A percentile compares a stretch with the other conserved stretches of the same genome.
Evolutionary conservation across 2,888 invertebrate species (phyloP).

Genomic region (Acanthosepion esculentum): DNA sequence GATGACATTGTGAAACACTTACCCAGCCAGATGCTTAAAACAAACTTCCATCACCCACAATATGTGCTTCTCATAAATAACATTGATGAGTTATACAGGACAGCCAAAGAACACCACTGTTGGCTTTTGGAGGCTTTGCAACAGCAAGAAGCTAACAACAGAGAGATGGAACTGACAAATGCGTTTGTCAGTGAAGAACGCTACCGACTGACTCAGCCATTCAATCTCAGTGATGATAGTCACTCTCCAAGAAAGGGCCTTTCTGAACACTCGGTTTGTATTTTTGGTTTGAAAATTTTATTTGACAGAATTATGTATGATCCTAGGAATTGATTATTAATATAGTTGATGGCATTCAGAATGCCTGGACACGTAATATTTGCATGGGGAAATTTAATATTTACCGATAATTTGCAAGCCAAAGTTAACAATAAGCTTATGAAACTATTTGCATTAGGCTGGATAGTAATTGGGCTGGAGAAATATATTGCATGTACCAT

Average conservation of each 20-base stretch:
- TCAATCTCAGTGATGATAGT: constrained; percentile 52
- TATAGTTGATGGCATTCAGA: too few species aligned
- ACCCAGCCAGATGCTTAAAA: constrained; percentile 56
- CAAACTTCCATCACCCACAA: constrained; percentile 44
- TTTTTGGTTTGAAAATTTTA: not conserved
- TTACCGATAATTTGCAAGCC: too few species aligned
- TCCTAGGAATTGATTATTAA: too few species aligned
- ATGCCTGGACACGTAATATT: too few species aligned
- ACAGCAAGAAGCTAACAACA: constrained; percentile 66
- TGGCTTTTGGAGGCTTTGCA: constrained; percentile 60
- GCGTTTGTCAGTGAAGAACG: constrained; percentile 63
- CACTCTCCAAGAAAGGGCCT: constrained; percentile 50
- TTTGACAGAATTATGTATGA: not conserved
- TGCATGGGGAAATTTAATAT: too few species aligned
- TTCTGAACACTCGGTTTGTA: constrained; percentile 55
- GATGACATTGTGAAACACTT: constrained; percentile 60
- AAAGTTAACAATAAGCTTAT: too few species aligned
- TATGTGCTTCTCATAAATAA: constrained; percentile 60
- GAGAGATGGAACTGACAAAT: constrained; percentile 62
- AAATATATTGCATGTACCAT: too few species aligned
- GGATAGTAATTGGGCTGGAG: too few species aligned
- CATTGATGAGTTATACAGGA: constrained; percentile 63
- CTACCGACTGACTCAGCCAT: constrained; percentile 61
- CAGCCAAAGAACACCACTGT: constrained; percentile 61
- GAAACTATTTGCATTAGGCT: too few species aligned